Evolutionary conservation across 30 jellyfish, hydroid and myxozoan genomes (phyloP), one percentile per base, ranked within the genome.

Genomic region (Phacellophora camtschatica): DNA sequence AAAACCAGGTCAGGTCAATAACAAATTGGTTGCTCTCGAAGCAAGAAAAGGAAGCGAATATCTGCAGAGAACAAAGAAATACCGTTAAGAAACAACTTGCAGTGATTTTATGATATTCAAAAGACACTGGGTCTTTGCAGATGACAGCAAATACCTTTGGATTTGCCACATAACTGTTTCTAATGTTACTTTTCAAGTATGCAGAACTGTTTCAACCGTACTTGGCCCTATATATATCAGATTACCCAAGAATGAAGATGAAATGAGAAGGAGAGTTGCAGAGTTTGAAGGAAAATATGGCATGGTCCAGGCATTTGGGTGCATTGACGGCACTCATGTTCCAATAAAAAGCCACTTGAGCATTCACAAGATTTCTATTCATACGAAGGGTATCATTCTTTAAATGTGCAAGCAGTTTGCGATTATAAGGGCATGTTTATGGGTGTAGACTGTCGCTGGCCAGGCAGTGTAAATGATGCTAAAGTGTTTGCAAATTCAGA

Each of bases 391-490:
- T 65, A 27, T 35, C 35, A 19, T 33, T 65, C 66, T 6, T n/a
- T 27, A 32, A 65, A 39, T 43, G 84, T 71, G 32, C 84, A 71
- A 50, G 84, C 81, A 16, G 84, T 71, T 15, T 71, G 84, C 22
- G 84, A 46, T 35, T 42, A 19, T 32, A 71, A 80, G 48, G 84
- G 74, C 30, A 6, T 35, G 15, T 71, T 71, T 71, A 71, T 71
- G 84, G 84, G 43, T 46, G 84, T 71, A n/a, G 58, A 71, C 9
- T 42, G 73, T 24, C 70, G 84, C 30, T 71, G 84, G 84, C 84
- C 84, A 15, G 84, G 84, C 28, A 46, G 84, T 71, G 84, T 71
- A 1, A 81, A 71, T 71, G 70, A 71, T 71, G 84, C 77, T 13
- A 50, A 73, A 73, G 87, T 73, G 18, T 73, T 73, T 56, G 82